These are phyloP conservation scores for Polydrusus tereticollis DNA, from an alignment of 2,888 invertebrate species.

Conservation along the genomic window DNA sequence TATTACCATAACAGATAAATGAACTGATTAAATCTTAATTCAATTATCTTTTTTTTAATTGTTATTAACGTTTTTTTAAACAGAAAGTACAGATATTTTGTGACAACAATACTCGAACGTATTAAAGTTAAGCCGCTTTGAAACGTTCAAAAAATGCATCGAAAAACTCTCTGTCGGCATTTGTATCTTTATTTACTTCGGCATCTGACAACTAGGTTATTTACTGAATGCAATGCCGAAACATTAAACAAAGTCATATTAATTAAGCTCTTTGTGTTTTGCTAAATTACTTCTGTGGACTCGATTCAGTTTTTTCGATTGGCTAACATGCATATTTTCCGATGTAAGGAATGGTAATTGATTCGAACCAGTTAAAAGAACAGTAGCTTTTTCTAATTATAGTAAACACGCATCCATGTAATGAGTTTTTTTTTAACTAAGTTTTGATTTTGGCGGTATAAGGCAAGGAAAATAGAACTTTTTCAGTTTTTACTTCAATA, in stretches of 20 bases:
- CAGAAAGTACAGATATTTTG: constrained; percentile 16
- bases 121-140: constrained; percentile 39
- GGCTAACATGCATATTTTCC: constrained; percentile 24
- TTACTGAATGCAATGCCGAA: constrained; percentile 53
- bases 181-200: constrained; percentile 60
- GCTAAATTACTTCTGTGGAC: constrained; percentile 43
- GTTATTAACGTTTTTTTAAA: constrained; percentile 3
- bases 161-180: constrained; percentile 52
- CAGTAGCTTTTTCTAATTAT: constrained; percentile 1
- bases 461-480: too few species aligned
- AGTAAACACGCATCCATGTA: neutral
- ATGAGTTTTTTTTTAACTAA: too few species aligned
- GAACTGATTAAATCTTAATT: constrained; percentile 32
- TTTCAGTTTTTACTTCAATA: too few species aligned
- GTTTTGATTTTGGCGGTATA: too few species aligned
- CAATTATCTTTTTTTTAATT: constrained; percentile 19
- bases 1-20: constrained; percentile 31
- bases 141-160: constrained; percentile 36
- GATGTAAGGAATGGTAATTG: constrained; percentile 33
- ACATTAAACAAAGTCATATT: constrained; percentile 46
- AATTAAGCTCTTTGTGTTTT: constrained; percentile 49
- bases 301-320: constrained; percentile 33
- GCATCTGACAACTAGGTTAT: constrained; percentile 61
- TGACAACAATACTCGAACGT: constrained; percentile 26
- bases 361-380: constrained; percentile 22